Evolutionary conservation across 1,140 invertebrate species (phyloP), one percentile per base, ranked within the genome.

Genomic region (Sarcophaga bullata): DNA sequence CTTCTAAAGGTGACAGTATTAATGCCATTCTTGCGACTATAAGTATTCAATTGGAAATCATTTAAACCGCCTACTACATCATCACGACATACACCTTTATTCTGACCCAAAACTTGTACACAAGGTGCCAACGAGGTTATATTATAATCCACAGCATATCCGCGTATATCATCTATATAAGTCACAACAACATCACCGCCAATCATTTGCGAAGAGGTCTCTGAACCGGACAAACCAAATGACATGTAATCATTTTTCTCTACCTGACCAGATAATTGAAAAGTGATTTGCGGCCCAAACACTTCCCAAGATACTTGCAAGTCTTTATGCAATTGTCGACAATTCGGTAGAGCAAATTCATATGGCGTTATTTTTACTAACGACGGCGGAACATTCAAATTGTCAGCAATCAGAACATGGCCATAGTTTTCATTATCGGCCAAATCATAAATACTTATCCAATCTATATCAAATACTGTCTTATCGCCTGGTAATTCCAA

Each of bases 301-400:
- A 97, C 94, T 88, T 97, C 96, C 97, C 97, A 98, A 10, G 94
- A 94, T 5, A 97, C 92, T 91, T 97, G 96, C 81, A 95, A 91
- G 85, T 96, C 93, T 89, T 94, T 94, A 89, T 97, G 96, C 8
- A 97, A 92, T 90, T 97, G 96, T 84, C 95, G 90, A 90, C 97
- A 98, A 89, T 97, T 96, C 76, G 96, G 96, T 81, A 97, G 90
- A 37, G 92, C 89, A 84, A 93, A 91, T 83, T 91, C 91, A 84
- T 92, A 91, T 6, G 87, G 86, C 15, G 85, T 91, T 80, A 95
- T 91, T 90, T 94, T 93, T 0, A 95, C 91, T 80, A 96, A 90
- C 15, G 95, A 96, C 25, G 96, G 96, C 15, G 96, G 96, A 58
- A 98, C 95, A 90, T 97, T 97, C 10, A 97, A 90, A 48, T 93